phyloP scores from a whole-genome alignment of 2,113 vertebrate genomes.

The Lagopus leucura region DNA sequence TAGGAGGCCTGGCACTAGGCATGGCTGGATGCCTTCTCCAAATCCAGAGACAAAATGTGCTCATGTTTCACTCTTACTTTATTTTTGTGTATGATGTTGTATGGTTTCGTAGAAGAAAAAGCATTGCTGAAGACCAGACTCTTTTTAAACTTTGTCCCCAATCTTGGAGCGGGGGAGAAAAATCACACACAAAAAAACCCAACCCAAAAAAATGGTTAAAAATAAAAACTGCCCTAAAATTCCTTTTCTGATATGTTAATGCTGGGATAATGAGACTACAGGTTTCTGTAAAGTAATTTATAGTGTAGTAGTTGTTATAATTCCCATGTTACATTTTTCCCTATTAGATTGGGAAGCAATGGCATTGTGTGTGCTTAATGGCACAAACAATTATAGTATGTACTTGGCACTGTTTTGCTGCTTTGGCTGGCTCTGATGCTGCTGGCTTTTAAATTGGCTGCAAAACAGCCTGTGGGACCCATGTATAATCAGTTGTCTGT shows the following conservation, averaged over 20 bases:
- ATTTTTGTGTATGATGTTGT: not conserved
- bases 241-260: not conserved
- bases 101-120: conserved; percentile 1
- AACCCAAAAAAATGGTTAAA: not conserved
- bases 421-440: conserved; percentile 44
- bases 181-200: not conserved
- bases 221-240: not conserved
- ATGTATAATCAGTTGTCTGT: conserved; percentile 24
- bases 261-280: not conserved
- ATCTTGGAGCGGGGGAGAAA: not conserved
- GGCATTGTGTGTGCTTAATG: conserved; percentile 67
- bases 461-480: conserved; percentile 21
- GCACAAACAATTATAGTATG: conserved; percentile 56
- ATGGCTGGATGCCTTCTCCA: conserved; percentile 10
- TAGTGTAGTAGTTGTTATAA: not conserved
- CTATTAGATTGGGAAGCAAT: conserved; percentile 33
- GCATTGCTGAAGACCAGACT: not conserved
- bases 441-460: conserved; percentile 62
- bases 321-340: conserved; percentile 19
- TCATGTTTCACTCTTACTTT: conserved; percentile 14
- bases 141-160: not conserved
- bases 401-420: conserved; percentile 47
- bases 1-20: not conserved
- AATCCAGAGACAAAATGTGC: not conserved
- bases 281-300: not conserved